Evolutionary conservation across 2,113 vertebrate species (phyloP), one percentile per base, ranked within the genome.

Genomic region (Conger conger): DNA sequence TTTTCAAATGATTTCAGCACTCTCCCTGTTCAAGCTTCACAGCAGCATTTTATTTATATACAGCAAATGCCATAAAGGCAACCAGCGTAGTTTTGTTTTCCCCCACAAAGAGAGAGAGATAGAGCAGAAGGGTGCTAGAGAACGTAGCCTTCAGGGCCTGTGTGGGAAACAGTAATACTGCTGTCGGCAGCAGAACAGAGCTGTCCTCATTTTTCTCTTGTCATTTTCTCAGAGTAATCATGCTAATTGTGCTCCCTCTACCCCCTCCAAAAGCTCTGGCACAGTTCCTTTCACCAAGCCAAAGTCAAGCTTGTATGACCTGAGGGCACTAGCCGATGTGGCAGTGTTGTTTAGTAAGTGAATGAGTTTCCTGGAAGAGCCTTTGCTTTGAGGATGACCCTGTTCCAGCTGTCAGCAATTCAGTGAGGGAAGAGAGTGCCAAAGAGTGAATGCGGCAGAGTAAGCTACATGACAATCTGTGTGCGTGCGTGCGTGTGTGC

Each of bases 1-100:
- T 78, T 33, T 54, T 83, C 33, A 18, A 78, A 78, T 18, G 76
- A 27, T 78, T 76, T 78, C 42, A 54, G 73, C 82, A 33, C 76
- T 78, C 2, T 45, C 42, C 42, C 50, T 15, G 27, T 20, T 81
- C 40, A 40, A 78, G 35, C 38, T 78, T 78, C 76, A 20, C 36
- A 0, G 15, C 76, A 8, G 76, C 73, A 36, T 78, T 78, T 78
- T 78, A 78, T 78, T 78, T 78, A 38, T 38, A 38, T 38, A 4
- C 33, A 38, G 68, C 68, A n/a, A 73, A 73, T 33, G 68, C 68
- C 16, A 37, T 35, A 73, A 30, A 38, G 35, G 76, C 76, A 78
- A 78, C 37, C 76, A 23, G 38, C 1, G 37, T 16, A 0, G 33
- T 38, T 36, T 78, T 36, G 6, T 78, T 78, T 17, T 38, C 35